Evolutionary conservation across 1,140 invertebrate genomes (phyloP).

Genomic region (Pogonus chalceus): DNA sequence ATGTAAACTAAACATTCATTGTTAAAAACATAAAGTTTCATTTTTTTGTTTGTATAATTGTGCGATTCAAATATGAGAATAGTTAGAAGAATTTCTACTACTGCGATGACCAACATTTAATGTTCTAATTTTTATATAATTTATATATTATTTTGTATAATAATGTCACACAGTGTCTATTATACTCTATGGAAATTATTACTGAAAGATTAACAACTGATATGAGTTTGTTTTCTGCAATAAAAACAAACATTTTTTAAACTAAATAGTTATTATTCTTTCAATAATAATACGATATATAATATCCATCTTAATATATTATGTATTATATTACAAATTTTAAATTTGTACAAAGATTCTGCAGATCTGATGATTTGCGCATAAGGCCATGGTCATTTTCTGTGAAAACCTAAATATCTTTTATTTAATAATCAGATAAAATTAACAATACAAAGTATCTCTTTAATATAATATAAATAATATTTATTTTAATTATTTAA

Average conservation of each 20-base stretch:
- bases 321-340: slow-evolving; percentile 6
- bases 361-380: slow-evolving; percentile 6
- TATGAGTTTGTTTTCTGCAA: neutral
- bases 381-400: slow-evolving; percentile 7
- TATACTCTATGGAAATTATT: slow-evolving; percentile 5
- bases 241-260: neutral
- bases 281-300: slow-evolving; percentile 4
- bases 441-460: no score
- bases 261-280: slow-evolving; percentile 1
- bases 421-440: no score
- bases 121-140: slow-evolving; percentile 1
- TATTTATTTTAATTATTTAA: no score
- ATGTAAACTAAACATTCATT: no score
- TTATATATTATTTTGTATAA: slow-evolving; percentile 5
- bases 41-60: neutral
- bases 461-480: no score
- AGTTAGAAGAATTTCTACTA: neutral
- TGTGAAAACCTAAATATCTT: neutral
- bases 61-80: slow-evolving; percentile 5
- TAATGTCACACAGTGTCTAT: slow-evolving; percentile 3
- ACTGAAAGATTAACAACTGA: slow-evolving; percentile 1
- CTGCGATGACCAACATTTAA: slow-evolving; percentile 3
- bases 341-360: slow-evolving; percentile 6
- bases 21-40: no score
- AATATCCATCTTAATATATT: slow-evolving; percentile 8